phyloP scores from a whole-genome alignment of 2,113 vertebrate species.

The Callipepla squamata region DNA sequence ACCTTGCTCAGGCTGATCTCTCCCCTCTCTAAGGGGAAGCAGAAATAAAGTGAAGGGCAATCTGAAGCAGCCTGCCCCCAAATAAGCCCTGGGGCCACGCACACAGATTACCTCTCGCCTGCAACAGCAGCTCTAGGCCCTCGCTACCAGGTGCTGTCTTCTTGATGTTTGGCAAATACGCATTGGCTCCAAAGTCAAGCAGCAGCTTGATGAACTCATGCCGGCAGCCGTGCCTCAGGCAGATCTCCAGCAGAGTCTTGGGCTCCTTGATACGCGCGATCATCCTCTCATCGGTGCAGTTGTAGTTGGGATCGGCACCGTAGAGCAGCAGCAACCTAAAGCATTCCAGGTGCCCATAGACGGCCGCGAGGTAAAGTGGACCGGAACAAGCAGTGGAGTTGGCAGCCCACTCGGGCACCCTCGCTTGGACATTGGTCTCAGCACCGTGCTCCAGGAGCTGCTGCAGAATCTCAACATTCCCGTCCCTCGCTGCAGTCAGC shows the following conservation, averaged over 20 bases:
- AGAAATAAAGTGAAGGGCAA: not conserved
- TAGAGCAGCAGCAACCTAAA: constrained; percentile 88
- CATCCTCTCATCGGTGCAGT: constrained; percentile 85
- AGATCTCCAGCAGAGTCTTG: constrained; percentile 89
- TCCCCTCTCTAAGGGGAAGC: rapidly evolving
- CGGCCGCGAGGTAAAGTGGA: constrained; percentile 89
- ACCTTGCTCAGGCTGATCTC: not conserved
- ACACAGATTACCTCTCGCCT: constrained; percentile 83
- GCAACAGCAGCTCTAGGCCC: constrained; percentile 83
- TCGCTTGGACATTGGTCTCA: constrained; percentile 83
- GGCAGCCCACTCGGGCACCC: constrained; percentile 86
- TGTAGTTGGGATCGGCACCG: constrained; percentile 91
- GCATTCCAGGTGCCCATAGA: constrained; percentile 90
- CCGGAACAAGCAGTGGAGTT: constrained; percentile 84
- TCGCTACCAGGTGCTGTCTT: constrained; percentile 76
- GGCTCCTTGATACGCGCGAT: constrained; percentile 82
- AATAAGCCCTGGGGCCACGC: rapidly evolving
- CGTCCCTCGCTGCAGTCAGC: constrained; percentile 88
- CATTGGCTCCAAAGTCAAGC: constrained; percentile 92
- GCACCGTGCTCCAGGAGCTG: constrained; percentile 87
- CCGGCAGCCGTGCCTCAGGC: constrained; percentile 86
- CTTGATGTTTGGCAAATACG: constrained; percentile 84
- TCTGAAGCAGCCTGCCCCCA: not conserved
- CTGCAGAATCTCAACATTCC: constrained; percentile 78
- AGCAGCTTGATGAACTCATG: constrained; percentile 87